Percentiles rank a stretch among this genome's conserved stretches.
Evolutionary conservation across 2,888 invertebrate genomes (phyloP).

Genomic region (Morpho achilles): DNA sequence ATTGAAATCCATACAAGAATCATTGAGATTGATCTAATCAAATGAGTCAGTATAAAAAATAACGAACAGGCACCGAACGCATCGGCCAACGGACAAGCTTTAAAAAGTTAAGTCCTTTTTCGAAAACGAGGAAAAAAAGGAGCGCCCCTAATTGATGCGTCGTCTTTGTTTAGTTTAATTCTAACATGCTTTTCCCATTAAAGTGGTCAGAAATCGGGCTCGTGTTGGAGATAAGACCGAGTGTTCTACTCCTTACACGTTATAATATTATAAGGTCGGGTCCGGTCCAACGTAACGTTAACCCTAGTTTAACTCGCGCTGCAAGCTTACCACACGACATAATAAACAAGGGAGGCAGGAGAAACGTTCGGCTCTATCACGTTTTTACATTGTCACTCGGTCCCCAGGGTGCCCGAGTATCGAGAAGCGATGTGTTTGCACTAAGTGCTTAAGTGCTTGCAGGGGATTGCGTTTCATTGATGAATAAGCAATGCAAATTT

Average conservation of each 20-base stretch:
- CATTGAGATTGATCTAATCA: conserved; percentile 75
- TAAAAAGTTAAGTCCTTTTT: conserved; percentile 72
- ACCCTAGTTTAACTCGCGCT: conserved; percentile 63
- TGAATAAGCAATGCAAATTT: conserved; percentile 65
- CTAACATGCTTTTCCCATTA: conserved; percentile 80
- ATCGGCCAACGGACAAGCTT: conserved; percentile 68
- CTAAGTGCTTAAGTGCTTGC: conserved; percentile 76
- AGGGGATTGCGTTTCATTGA: conserved; percentile 67
- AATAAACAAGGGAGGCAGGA: conserved; percentile 60
- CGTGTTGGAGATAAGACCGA: conserved; percentile 71
- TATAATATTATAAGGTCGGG: conserved; percentile 72
- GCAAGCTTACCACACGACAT: conserved; percentile 48
- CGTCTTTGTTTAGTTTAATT: conserved; percentile 80
- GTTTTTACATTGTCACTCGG: conserved; percentile 68
- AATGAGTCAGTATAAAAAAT: conserved; percentile 67
- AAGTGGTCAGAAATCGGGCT: conserved; percentile 75
- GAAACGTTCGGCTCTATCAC: conserved; percentile 53
- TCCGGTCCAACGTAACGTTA: conserved; percentile 50
- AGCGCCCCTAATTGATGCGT: conserved; percentile 78
- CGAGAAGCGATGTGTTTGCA: conserved; percentile 74
- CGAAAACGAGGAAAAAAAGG: conserved; percentile 50
- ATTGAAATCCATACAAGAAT: conserved; percentile 73
- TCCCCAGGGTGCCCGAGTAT: conserved; percentile 66
- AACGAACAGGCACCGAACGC: conserved; percentile 56
- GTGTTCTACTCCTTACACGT: conserved; percentile 76